phyloP scores from a whole-genome alignment of 2,888 invertebrate genomes.

The Eumacrocentrus americanus region DNA sequence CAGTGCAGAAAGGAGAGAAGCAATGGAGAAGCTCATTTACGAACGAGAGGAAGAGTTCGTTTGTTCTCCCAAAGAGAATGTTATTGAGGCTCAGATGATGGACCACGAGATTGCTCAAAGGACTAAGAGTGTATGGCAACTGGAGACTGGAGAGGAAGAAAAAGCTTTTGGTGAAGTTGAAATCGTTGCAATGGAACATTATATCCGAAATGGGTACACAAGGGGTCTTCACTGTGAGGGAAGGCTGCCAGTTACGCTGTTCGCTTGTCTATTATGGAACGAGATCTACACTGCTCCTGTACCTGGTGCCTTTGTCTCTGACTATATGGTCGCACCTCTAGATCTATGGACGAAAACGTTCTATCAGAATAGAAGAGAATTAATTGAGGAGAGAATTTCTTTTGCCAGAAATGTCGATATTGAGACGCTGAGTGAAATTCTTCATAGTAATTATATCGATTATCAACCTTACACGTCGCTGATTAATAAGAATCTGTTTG shows the following conservation, averaged over 20 bases:
- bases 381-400: slow-evolving; percentile 66
- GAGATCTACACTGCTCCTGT: slow-evolving; percentile 69
- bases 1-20: slow-evolving; percentile 32
- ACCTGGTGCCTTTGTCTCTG: slow-evolving; percentile 71
- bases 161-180: slow-evolving; percentile 49
- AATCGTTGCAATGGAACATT: slow-evolving; percentile 47
- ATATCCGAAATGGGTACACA: slow-evolving; percentile 37
- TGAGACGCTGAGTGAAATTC: slow-evolving; percentile 60
- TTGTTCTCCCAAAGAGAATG: slow-evolving; percentile 19
- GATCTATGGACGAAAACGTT: slow-evolving; percentile 74
- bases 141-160: slow-evolving; percentile 32
- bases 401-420: slow-evolving; percentile 55
- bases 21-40: slow-evolving; percentile 22
- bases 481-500: slow-evolving; percentile 41
- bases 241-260: slow-evolving; percentile 68
- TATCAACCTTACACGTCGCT: slow-evolving; percentile 43
- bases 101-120: slow-evolving; percentile 25
- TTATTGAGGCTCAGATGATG: slow-evolving; percentile 36
- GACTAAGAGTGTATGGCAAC: slow-evolving; percentile 49
- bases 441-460: slow-evolving; percentile 55
- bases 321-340: slow-evolving; percentile 73
- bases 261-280: slow-evolving; percentile 79
- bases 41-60: slow-evolving; percentile 10
- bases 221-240: slow-evolving; percentile 74
- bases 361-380: slow-evolving; percentile 68